phyloP scores from a whole-genome alignment of 2,797 vertebrate genomes.

The Emys orbicularis region DNA sequence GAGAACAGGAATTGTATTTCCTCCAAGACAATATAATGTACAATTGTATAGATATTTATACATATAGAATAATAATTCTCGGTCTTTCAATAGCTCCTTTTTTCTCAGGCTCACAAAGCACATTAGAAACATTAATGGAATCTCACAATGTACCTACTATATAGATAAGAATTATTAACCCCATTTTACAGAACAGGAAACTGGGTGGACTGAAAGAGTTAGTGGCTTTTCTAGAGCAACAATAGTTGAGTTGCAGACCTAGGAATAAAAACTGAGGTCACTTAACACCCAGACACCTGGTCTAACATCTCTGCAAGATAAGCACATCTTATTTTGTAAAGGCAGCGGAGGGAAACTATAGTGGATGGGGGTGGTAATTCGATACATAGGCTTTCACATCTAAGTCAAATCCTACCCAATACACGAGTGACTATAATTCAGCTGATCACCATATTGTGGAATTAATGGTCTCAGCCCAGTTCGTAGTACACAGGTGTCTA shows the following conservation, averaged over 20 bases:
- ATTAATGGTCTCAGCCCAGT: background rate
- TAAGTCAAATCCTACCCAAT: rapidly evolving
- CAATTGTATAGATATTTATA: background rate
- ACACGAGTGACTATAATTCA: background rate
- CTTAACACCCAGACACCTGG: background rate
- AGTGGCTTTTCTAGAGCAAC: background rate
- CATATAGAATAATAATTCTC: background rate
- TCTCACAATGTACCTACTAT: background rate
- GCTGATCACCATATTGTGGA: background rate
- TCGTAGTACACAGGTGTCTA: background rate
- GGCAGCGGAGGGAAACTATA: rapidly evolving
- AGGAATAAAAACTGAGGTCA: rapidly evolving
- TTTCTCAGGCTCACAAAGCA: background rate
- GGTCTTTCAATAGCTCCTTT: background rate
- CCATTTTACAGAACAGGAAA: background rate
- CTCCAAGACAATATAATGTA: background rate
- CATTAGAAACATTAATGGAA: background rate
- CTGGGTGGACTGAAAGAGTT: background rate
- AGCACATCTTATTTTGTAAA: background rate
- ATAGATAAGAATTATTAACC: background rate
- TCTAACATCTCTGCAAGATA: background rate
- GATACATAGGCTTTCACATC: rapidly evolving
- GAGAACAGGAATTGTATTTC: too few relatives aligned
- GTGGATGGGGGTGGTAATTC: background rate
- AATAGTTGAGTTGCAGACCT: background rate